These are phyloP conservation scores for Auanema freiburgensis DNA, from an alignment of 2,888 invertebrate genomes.

Conservation along the genomic window DNA sequence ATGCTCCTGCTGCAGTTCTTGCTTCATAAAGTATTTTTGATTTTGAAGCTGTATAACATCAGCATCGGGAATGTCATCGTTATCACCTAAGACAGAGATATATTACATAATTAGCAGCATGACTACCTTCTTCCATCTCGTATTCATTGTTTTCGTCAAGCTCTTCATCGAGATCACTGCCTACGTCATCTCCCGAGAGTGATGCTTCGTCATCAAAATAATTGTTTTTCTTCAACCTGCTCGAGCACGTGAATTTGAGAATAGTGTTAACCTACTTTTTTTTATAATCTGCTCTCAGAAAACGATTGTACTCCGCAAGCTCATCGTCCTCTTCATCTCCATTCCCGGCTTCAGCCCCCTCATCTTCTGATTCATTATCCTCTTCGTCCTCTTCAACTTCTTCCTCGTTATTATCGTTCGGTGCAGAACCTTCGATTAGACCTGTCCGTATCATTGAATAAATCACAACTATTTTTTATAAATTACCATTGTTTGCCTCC, in stretches of 20 bases:
- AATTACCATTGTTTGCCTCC: neutral
- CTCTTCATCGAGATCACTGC: slow-evolving; percentile 49
- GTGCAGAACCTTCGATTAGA: neutral
- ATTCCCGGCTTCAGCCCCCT: slow-evolving; percentile 9
- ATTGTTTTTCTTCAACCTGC: slow-evolving; percentile 33
- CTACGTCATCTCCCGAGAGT: slow-evolving; percentile 58
- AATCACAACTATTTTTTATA: neutral
- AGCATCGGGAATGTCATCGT: slow-evolving; percentile 44
- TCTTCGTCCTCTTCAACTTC: slow-evolving; percentile 8
- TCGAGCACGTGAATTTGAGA: too few relatives aligned
- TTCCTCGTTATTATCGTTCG: slow-evolving; percentile 5
- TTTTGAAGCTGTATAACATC: slow-evolving; percentile 48
- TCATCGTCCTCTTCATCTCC: slow-evolving; percentile 30
- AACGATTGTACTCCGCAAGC: slow-evolving; percentile 34
- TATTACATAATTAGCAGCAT: neutral
- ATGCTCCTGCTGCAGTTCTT: slow-evolving; percentile 44
- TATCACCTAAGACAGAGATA: slow-evolving; percentile 30
- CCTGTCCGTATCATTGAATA: neutral
- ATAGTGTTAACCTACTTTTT: slow-evolving; percentile 26
- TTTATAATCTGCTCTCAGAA: slow-evolving; percentile 30
- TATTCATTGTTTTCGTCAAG: slow-evolving; percentile 41
- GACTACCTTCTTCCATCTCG: slow-evolving; percentile 43
- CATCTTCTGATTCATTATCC: slow-evolving; percentile 17
- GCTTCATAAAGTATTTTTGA: slow-evolving; percentile 44
- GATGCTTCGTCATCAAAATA: slow-evolving; percentile 61